phyloP scores from a whole-genome alignment of 1,140 invertebrate genomes.

The Aphelenchoides besseyi region DNA sequence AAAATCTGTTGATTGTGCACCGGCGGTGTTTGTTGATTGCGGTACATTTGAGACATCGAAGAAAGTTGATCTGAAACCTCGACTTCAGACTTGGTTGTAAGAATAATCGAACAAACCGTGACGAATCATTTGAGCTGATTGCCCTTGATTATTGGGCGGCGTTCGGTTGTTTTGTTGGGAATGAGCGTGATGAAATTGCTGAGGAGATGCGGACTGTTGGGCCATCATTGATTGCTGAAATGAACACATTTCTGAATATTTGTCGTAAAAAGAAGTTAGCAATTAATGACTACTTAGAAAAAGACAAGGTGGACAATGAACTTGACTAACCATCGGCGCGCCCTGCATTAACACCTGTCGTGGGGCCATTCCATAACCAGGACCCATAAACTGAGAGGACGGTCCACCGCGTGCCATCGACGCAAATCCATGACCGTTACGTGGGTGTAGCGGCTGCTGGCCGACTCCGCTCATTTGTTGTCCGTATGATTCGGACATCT shows the following conservation, averaged over 20 bases:
- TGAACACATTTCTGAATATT: too few relatives aligned
- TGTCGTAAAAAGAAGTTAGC: background rate
- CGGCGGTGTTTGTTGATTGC: background rate
- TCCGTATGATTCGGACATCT: background rate
- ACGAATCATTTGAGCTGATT: background rate
- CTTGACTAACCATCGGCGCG: slow-evolving; percentile 4
- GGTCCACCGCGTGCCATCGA: background rate
- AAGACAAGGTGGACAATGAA: background rate
- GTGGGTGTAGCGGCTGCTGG: background rate
- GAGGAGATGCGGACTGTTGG: background rate
- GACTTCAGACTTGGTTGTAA: too few relatives aligned
- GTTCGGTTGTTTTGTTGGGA: background rate
- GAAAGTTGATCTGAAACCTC: background rate
- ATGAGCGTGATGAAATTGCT: background rate
- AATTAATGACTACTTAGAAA: background rate
- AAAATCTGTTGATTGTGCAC: background rate
- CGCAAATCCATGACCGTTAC: background rate
- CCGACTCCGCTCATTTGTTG: slow-evolving; percentile 10
- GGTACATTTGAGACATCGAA: slow-evolving; percentile 6
- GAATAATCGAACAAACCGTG: too few relatives aligned
- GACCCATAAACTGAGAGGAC: background rate
- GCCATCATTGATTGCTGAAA: background rate
- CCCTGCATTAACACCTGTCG: slow-evolving; percentile 1
- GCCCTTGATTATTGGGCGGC: slow-evolving; percentile 2
- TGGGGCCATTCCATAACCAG: background rate